Percentiles rank a stretch among this genome's conserved stretches.
phyloP scores from a whole-genome alignment of 2,113 vertebrate species.

The Heliornis fulica region DNA sequence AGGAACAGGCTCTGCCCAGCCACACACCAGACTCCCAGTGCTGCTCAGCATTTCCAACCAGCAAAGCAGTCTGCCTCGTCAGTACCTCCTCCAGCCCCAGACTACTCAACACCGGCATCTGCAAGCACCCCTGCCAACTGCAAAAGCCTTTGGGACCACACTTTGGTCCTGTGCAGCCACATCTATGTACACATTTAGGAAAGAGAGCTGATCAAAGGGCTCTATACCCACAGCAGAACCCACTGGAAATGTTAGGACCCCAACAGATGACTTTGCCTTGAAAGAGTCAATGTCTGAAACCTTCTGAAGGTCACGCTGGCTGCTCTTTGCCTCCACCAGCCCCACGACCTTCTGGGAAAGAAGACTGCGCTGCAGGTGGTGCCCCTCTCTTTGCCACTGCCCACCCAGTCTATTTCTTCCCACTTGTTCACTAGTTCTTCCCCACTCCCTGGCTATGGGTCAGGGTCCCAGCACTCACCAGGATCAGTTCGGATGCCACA shows the following conservation, averaged over 20 bases:
- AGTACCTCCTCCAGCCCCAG: background rate
- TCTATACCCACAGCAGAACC: background rate
- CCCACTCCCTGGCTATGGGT: background rate
- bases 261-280: background rate
- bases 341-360: background rate
- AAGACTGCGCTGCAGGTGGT: background rate
- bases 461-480: constrained; percentile 74
- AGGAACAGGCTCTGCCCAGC: background rate
- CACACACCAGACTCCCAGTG: background rate
- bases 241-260: background rate
- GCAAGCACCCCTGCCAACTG: background rate
- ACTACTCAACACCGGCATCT: background rate
- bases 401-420: background rate
- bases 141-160: background rate
- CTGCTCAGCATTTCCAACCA: background rate
- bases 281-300: background rate
- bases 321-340: background rate
- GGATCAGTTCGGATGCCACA: constrained; percentile 93
- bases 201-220: background rate
- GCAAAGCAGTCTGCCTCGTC: background rate
- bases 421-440: background rate
- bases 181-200: background rate
- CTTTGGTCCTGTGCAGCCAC: background rate
- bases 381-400: background rate
- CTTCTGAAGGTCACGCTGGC: background rate